Evolutionary conservation across 2,797 vertebrate species (phyloP).

Genomic region (Monodelphis domestica): DNA sequence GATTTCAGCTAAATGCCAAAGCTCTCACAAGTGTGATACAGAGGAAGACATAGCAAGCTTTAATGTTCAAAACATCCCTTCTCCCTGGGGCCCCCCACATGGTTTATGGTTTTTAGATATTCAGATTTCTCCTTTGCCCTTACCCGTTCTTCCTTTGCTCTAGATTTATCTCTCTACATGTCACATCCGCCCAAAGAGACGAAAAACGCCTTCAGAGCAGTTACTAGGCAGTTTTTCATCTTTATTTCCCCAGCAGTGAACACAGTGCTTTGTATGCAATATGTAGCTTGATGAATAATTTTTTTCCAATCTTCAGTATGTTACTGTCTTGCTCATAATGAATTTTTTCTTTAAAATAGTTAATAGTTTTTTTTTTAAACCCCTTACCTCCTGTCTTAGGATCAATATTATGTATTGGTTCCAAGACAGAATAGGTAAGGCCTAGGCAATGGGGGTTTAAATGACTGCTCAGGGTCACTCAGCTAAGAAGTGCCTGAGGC

Average conservation of each 20-base stretch:
- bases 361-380: too few species aligned
- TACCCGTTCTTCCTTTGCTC: not conserved
- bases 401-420: too few species aligned
- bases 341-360: too few species aligned
- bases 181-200: not conserved
- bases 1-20: not conserved
- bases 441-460: too few species aligned
- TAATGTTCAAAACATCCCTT: not conserved
- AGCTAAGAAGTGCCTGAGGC: too few species aligned
- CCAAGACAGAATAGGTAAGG: too few species aligned
- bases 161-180: not conserved
- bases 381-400: too few species aligned
- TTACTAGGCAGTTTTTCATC: not conserved
- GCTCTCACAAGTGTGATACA: not conserved
- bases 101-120: not conserved
- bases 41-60: not conserved
- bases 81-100: not conserved
- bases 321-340: too few species aligned
- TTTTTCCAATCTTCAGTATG: too few species aligned
- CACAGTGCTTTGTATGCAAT: not conserved
- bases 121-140: not conserved
- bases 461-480: too few species aligned
- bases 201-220: not conserved
- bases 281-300: not conserved
- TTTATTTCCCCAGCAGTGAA: not conserved